A percentile compares a stretch with the other conserved stretches of the same genome.
Evolutionary conservation across 1,140 invertebrate species (phyloP).

Genomic region (Monochamus saltuarius): DNA sequence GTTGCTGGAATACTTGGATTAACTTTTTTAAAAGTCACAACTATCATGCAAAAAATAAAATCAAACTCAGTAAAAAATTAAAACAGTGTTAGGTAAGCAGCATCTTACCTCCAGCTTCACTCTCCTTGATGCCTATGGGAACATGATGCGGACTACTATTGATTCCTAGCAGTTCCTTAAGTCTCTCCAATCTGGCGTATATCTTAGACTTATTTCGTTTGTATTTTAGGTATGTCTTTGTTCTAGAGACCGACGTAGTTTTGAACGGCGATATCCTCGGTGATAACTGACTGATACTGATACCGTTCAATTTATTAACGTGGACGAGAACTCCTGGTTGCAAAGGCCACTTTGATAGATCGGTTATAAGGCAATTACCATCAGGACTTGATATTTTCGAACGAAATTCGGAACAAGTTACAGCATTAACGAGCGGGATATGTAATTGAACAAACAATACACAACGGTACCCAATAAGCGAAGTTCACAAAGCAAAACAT

Average conservation of each 20-base stretch:
- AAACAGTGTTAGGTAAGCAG: not conserved
- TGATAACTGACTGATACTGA: slow-evolving; percentile 51
- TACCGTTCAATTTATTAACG: slow-evolving; percentile 72
- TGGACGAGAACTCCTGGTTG: slow-evolving; percentile 85
- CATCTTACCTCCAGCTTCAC: slow-evolving; percentile 44
- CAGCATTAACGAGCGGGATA: not conserved
- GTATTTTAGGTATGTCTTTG: slow-evolving; percentile 35
- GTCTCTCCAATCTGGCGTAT: slow-evolving; percentile 45
- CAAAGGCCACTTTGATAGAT: slow-evolving; percentile 82
- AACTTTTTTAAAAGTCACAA: slow-evolving; percentile 57
- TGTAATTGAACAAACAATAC: slow-evolving; percentile 18
- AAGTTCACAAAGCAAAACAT: slow-evolving; percentile 27
- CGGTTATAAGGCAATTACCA: slow-evolving; percentile 47
- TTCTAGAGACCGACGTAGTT: slow-evolving; percentile 36
- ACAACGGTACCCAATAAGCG: slow-evolving; percentile 12
- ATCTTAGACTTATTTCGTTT: slow-evolving; percentile 44
- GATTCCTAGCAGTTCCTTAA: slow-evolving; percentile 44
- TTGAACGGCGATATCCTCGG: slow-evolving; percentile 34
- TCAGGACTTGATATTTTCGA: slow-evolving; percentile 38
- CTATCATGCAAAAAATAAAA: slow-evolving; percentile 48
- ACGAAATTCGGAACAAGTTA: slow-evolving; percentile 4
- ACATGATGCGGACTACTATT: slow-evolving; percentile 34
- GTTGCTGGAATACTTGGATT: slow-evolving; percentile 32
- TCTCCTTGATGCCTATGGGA: slow-evolving; percentile 44
- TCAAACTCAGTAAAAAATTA: slow-evolving; percentile 33